These are phyloP conservation scores for Trissolcus brochymenae DNA, from an alignment of 2,888 invertebrate genomes.

Conservation along the genomic window DNA sequence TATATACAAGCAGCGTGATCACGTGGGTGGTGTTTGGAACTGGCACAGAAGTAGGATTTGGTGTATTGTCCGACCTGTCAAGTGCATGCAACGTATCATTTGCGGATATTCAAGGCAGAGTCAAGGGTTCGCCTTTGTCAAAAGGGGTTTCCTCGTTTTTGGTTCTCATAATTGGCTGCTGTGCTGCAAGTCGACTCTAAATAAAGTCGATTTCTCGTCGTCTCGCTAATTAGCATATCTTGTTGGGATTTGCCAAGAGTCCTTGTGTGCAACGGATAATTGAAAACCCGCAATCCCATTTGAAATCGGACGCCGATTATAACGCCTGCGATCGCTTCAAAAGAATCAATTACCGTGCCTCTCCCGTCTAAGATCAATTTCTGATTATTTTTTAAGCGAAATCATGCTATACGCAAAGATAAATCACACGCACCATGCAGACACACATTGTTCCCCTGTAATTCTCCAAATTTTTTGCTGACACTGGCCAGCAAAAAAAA, in stretches of 20 bases:
- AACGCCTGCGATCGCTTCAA: conserved; percentile 24
- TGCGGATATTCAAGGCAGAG: conserved; percentile 60
- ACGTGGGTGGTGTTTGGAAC: conserved; percentile 27
- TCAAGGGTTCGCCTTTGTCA: conserved; percentile 49
- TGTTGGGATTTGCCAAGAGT: conserved; percentile 22
- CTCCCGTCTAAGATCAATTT: conserved; percentile 29
- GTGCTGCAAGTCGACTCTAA: conserved; percentile 57
- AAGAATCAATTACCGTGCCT: conserved; percentile 31
- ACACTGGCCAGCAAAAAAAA: too few species aligned
- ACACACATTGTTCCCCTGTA: neutral
- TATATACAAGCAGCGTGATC: conserved; percentile 28
- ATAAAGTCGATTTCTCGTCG: conserved; percentile 43
- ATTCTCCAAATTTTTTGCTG: neutral
- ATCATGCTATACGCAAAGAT: neutral
- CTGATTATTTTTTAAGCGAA: neutral
- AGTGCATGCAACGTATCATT: conserved; percentile 69
- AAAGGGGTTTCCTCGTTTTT: conserved; percentile 50
- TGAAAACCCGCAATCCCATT: conserved; percentile 38
- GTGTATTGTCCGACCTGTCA: conserved; percentile 68
- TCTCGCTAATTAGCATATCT: conserved; percentile 55
- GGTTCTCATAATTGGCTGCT: conserved; percentile 67
- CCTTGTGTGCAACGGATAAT: conserved; percentile 22
- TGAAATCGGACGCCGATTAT: conserved; percentile 32
- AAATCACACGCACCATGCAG: too few species aligned
- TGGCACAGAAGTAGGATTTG: conserved; percentile 51